Conservation (phyloP, 1,140 invertebrate species). For the Chrysoperla carnea region DNA sequence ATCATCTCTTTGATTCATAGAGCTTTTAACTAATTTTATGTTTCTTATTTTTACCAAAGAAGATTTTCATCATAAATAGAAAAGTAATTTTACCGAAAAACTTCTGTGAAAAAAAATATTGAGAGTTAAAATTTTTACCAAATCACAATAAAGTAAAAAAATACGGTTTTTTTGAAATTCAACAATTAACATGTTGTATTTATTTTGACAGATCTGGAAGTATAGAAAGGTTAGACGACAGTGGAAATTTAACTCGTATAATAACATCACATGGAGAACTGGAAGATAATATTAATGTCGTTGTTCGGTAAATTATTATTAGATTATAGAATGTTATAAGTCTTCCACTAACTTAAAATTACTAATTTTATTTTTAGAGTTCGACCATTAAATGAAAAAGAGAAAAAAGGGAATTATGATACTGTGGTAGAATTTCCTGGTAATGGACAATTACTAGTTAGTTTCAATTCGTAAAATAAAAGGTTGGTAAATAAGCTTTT, state of each 20-base stretch:
- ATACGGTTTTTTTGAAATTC: neutral
- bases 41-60: constrained; percentile 1
- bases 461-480: constrained; percentile 10
- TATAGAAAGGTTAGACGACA: constrained; percentile 17
- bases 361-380: constrained; percentile 31
- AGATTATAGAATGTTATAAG: constrained; percentile 1
- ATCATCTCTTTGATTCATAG: constrained; percentile 1
- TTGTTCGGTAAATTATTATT: constrained; percentile 36
- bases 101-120: neutral
- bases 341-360: constrained; percentile 4
- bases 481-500: neutral
- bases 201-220: constrained; percentile 8
- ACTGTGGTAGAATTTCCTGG: constrained; percentile 55
- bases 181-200: neutral
- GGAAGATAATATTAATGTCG: constrained; percentile 68
- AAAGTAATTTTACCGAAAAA: neutral
- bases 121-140: no score
- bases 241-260: constrained; percentile 16
- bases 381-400: constrained; percentile 47
- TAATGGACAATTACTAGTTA: constrained; percentile 55
- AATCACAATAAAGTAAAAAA: no score
- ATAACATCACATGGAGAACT: constrained; percentile 18
- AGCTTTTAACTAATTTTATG: no score
- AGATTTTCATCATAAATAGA: constrained; percentile 2
- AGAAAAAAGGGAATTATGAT: constrained; percentile 39